Base-by-base conservation (phyloP, 2,797 vertebrate species). In the Pantherophis vulpinus region DNA sequence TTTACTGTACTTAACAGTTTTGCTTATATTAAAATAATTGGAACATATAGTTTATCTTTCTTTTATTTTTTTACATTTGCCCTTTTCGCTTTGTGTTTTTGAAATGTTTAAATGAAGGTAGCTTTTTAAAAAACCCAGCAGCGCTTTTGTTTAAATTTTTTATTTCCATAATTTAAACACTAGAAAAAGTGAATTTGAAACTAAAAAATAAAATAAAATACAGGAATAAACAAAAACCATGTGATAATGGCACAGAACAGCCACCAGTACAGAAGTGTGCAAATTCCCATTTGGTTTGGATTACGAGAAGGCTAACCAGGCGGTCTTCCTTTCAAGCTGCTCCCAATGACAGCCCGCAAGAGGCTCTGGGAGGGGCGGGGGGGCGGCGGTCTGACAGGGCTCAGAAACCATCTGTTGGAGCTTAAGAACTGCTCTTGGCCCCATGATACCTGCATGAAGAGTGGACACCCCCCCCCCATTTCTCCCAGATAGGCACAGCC, bases 91-190 rank as follows among this genome's bases (percentile, higher is more conserved):
- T 66, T 66, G 60, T 20, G 7, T 89, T 89, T 89, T 66, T n/a
- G 25, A 27, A 54, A 66, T 5, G 42, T 89, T 63, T 66, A 87
- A 63, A 88, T 61, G 27, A 25, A 87, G 47, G 32, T 92, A n/a
- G 47, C 63, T 89, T 87, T 94, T 27, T 47, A 47, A 83, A 59
- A 54, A 91, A 18, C n/a, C 66, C 88, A 92, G 63, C 89, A 74
- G 89, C 91, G 92, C 87, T 55, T 32, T 9, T 63, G 88, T 92
- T 86, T 95, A 96, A 93, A 96, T 95, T 59, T 58, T 97, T 98
- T 97, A 98, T 98, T 98, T 97, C 95, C 97, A 98, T 98, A 98
- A 98, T 97, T 98, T 98, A 98, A 94, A 97, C 96, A 98, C 96
- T 97, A 96, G 94, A 18, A 51, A 63, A 90, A 32, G 94, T 96